Evolutionary conservation across 2,888 invertebrate genomes (phyloP), one percentile per base, ranked within the genome.

Genomic region (Pterostichus niger): DNA sequence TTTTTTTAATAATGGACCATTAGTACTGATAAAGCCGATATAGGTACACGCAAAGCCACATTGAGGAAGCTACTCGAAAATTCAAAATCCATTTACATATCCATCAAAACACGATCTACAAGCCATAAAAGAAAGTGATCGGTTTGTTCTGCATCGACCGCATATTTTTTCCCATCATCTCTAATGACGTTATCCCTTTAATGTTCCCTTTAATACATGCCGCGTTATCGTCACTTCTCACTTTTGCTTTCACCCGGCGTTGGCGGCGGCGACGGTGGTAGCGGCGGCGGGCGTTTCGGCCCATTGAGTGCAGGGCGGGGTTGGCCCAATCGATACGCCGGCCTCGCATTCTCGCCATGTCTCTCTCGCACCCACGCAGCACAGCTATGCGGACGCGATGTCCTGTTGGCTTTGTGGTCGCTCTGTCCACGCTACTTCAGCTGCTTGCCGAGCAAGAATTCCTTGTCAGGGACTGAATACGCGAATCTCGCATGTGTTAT

Each of bases 141-240:
- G 81, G 73, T 71, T 73, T 80, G 80, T 80, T 68, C 80, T 80
- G 81, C 68, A 68, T 56, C 75, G 75, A 75, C 54, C 56, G 68
- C 82, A 82, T 82, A 81, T 81, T 81, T 82, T 82, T 82, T 46
- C 31, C 82, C 82, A 33, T 61, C 75, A 75, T 75, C 84, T 84
- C 77, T 84, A 83, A 86, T 85, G 85, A 85, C 85, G 85, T 86
- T 86, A 85, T 85, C 85, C 85, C 86, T 86, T 85, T 86, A 86
- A 86, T 85, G 85, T 84, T 80, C 85, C 83, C 85, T 86, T 86
- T 86, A 86, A 86, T 86, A 85, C 82, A 82, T 82, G 84, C 84
- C 84, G 83, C 85, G 86, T 86, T 86, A 86, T 86, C 86, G 85
- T 86, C 86, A 85, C 86, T 85, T 85, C 86, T 86, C 86, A 86